These are phyloP conservation scores for Drosophila nigricruria DNA, from an alignment of 2,888 invertebrate genomes.

Conservation along the genomic window DNA sequence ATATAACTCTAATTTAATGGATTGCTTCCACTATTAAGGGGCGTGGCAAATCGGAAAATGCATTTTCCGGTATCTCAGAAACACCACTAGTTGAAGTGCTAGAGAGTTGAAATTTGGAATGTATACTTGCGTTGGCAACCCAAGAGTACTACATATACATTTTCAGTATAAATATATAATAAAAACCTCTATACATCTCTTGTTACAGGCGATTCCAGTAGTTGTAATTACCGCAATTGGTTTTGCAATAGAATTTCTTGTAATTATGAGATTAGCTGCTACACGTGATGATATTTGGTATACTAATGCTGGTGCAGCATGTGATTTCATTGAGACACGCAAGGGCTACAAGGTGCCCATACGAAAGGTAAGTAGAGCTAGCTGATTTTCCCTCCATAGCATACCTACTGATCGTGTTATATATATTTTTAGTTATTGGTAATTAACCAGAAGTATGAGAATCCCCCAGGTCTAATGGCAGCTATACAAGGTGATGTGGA, in stretches of 20 bases:
- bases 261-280: conserved; percentile 34
- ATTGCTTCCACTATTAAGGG: too few relatives aligned
- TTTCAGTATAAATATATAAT: too few relatives aligned
- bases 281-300: conserved; percentile 77
- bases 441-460: conserved; percentile 65
- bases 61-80: too few relatives aligned
- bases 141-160: too few relatives aligned
- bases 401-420: neutral
- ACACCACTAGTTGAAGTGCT: too few relatives aligned
- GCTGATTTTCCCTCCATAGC: neutral
- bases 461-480: conserved; percentile 50
- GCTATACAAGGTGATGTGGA: conserved; percentile 54
- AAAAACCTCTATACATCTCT: neutral
- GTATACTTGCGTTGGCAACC: too few relatives aligned
- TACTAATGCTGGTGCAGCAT: conserved; percentile 42
- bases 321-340: conserved; percentile 68
- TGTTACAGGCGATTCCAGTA: conserved; percentile 68
- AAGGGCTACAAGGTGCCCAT: conserved; percentile 49
- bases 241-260: conserved; percentile 32
- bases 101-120: too few relatives aligned
- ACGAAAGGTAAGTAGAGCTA: conserved; percentile 54
- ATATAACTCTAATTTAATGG: too few relatives aligned
- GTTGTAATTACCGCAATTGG: conserved; percentile 40
- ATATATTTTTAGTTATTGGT: conserved; percentile 13
- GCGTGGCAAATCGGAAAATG: too few relatives aligned